These are phyloP conservation scores for Anguilla japonica DNA, from an alignment of 2,113 vertebrate genomes.

Conservation along the genomic window DNA sequence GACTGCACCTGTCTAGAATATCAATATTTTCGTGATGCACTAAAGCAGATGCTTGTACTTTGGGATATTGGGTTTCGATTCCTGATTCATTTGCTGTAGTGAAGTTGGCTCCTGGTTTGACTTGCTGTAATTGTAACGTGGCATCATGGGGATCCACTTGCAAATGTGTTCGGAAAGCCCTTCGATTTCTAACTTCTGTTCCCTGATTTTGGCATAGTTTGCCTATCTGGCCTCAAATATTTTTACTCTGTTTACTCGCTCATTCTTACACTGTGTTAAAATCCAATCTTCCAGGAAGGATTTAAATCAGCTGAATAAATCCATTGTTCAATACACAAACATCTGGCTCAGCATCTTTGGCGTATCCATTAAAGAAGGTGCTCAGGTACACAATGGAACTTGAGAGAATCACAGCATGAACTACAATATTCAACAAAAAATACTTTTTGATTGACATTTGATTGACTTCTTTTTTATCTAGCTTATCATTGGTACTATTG, in stretches of 20 bases:
- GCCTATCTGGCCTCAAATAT: background rate
- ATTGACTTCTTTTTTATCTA: background rate
- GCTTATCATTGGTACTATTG: background rate
- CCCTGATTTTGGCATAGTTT: background rate
- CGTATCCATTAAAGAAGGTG: background rate
- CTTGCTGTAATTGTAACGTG: background rate
- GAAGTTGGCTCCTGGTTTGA: background rate
- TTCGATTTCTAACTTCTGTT: background rate
- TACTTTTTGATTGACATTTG: background rate
- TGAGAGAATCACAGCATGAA: background rate
- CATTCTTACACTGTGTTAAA: background rate
- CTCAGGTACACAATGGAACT: background rate
- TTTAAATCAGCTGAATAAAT: background rate
- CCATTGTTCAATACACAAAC: background rate
- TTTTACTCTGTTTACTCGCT: background rate
- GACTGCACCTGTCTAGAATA: background rate
- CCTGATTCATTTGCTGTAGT: background rate
- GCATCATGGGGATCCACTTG: background rate
- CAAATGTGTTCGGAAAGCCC: background rate
- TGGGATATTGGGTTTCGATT: conserved; percentile 2
- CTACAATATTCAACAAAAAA: background rate
- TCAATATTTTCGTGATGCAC: background rate
- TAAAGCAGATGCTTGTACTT: background rate
- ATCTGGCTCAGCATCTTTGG: background rate
- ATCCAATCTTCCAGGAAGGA: background rate